Evolutionary conservation across 2,888 invertebrate genomes (phyloP).

Genomic region (Mystacides longicornis): DNA sequence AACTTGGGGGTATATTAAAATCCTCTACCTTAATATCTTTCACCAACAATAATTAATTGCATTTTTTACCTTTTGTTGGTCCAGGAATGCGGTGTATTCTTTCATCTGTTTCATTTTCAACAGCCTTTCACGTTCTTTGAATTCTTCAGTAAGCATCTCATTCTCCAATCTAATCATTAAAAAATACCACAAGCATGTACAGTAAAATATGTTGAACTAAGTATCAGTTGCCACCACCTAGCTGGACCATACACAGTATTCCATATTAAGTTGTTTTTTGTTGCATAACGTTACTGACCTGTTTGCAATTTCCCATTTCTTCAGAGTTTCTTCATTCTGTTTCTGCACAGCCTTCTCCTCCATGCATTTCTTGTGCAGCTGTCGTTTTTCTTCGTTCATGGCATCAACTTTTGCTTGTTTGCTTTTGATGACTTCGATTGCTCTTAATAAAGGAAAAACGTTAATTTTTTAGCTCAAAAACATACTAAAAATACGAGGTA

Average conservation of each 20-base stretch:
- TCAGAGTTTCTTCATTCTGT: constrained; percentile 6
- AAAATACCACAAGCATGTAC: no score
- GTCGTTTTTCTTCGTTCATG: constrained; percentile 13
- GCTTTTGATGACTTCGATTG: constrained; percentile 7
- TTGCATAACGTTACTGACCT: constrained; percentile 10
- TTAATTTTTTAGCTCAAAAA: no score
- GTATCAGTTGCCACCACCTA: no score
- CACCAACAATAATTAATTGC: no score
- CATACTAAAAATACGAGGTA: no score
- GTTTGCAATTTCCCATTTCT: constrained; percentile 19
- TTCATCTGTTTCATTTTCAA: background rate
- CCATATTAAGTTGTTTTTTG: no score
- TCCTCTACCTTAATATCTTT: background rate
- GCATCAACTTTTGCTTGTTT: constrained; percentile 7
- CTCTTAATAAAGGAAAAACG: no score
- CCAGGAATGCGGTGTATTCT: background rate
- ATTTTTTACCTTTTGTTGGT: background rate
- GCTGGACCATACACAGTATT: no score
- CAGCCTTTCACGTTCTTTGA: background rate
- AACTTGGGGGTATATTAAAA: background rate
- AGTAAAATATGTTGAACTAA: no score
- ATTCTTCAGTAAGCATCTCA: background rate
- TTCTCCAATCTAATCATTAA: background rate
- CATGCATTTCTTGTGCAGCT: constrained; percentile 16
- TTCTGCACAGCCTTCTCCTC: constrained; percentile 7